phyloP scores from a whole-genome alignment of 2,113 vertebrate genomes.

The Sebastes schlegelii region DNA sequence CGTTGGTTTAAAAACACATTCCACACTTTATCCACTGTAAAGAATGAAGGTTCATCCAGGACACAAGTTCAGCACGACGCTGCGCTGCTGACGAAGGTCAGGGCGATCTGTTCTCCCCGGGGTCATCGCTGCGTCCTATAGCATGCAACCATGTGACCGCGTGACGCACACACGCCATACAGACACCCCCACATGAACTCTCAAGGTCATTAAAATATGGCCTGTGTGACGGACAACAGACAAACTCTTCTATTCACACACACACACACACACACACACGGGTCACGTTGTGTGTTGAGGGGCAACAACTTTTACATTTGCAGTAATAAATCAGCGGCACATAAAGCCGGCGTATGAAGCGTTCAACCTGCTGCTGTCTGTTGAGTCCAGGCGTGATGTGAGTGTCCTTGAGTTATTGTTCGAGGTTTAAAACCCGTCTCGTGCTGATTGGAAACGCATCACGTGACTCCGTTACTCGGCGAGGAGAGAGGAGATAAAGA shows the following conservation, averaged over 20 bases:
- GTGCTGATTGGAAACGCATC: neutral
- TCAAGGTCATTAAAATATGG: conserved; percentile 39
- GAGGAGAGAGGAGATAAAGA: too few relatives aligned
- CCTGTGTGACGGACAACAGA: conserved; percentile 28
- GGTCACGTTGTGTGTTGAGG: conserved; percentile 17
- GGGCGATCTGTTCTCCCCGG: neutral
- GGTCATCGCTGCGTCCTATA: conserved; percentile 22
- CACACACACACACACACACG: conserved; percentile 15
- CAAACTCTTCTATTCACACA: conserved; percentile 33
- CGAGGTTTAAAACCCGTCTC: neutral
- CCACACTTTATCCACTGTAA: neutral
- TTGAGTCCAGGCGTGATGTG: neutral
- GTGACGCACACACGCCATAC: conserved; percentile 52
- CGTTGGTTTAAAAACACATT: neutral
- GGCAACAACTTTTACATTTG: conserved; percentile 1
- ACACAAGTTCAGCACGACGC: neutral
- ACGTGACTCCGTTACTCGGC: too few relatives aligned
- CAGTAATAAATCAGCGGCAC: conserved; percentile 12
- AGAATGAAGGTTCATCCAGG: neutral
- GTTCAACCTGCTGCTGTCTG: neutral
- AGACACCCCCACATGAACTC: conserved; percentile 20
- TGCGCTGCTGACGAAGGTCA: neutral
- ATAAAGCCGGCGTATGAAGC: neutral
- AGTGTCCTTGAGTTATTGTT: conserved; percentile 4
- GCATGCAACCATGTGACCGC: conserved; percentile 20